phyloP scores from a whole-genome alignment of 2,113 vertebrate species.

The Alaudala cheleensis region DNA sequence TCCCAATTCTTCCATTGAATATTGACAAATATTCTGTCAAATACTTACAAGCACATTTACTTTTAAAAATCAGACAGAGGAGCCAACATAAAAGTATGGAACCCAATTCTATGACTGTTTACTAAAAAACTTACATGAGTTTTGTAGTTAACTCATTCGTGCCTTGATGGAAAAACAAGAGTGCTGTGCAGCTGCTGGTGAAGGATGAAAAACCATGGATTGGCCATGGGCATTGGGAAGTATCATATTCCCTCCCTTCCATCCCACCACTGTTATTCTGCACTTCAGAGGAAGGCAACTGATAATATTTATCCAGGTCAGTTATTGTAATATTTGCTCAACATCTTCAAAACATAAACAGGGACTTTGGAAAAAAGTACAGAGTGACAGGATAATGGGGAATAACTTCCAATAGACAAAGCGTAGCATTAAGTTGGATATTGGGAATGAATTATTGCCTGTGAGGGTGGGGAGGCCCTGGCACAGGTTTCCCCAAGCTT shows the following conservation, averaged over 20 bases:
- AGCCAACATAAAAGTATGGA: neutral
- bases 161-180: neutral
- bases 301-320: neutral
- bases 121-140: neutral
- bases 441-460: accelerated
- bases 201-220: neutral
- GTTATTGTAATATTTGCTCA: neutral
- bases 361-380: neutral
- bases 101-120: neutral
- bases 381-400: neutral
- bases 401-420: neutral
- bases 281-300: neutral
- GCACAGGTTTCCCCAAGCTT: neutral
- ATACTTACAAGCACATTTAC: neutral
- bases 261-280: neutral
- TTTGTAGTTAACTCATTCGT: neutral
- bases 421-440: no score
- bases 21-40: neutral
- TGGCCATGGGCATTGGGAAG: neutral
- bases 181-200: neutral
- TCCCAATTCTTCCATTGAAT: neutral
- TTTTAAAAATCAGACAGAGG: neutral
- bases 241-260: neutral
- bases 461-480: accelerated
- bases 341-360: neutral